Base-by-base conservation (phyloP, 1,140 invertebrate species). In the Zaprionus inermis region DNA sequence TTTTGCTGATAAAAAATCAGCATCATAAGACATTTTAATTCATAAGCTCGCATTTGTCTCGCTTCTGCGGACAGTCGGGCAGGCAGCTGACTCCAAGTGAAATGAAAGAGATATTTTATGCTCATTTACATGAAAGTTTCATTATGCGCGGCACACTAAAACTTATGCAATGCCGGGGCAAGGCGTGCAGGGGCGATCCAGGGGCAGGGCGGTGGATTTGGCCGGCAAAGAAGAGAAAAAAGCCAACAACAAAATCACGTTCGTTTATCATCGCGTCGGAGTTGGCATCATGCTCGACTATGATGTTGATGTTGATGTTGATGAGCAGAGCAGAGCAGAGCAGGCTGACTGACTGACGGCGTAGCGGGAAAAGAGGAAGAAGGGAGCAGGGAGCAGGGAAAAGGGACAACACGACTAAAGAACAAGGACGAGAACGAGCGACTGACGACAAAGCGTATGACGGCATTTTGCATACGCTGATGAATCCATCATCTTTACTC, bases 41-140 rank as follows among this genome's bases (percentile, higher is more conserved):
- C 88, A 91, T 91, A 91, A 91, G 88, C 88, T 88, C 83, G 88
- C 88, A 91, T 91, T 91, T 91, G 88, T 91, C 88, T 88, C 68
- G 59, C 68, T 51, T 64, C 78, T 69, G 38, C 32, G 69, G 68
- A 76, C 58, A 67, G 49, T 51, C 65, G 38, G 52, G 69, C 58
- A 74, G 59, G 32, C 79, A 72, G 36, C 76, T 82, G 49, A 61
- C 41, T 57, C 24, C 9, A 10, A 72, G 64, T 72, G 78, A 79
- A 91, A 91, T 91, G 88, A 82, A 84, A 88, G 73, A 91, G 80
- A 91, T 91, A 88, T 91, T 91, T 91, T 81, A 91, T 88, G 88
- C 88, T 91, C 88, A 91, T 91, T 91, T 91, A 91, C 88, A 91
- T 91, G 83, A 91, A 91, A 91, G 88, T 91, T 91, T 91, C 88